Base-by-base conservation (phyloP, 2,888 invertebrate genomes). In the Bombylius discolor region DNA sequence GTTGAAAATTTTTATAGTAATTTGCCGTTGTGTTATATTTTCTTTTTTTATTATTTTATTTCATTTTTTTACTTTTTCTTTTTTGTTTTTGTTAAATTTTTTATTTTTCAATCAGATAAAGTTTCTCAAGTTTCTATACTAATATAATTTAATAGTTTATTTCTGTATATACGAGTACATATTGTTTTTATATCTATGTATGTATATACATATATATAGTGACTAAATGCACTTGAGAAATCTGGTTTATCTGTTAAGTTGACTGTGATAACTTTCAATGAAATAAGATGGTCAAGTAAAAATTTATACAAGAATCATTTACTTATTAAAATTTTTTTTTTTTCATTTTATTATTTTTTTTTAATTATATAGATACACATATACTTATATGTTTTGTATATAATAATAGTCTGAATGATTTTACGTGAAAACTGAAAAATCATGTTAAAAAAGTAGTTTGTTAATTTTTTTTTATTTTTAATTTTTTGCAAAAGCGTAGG, bases 101-200 rank as follows among this genome's bases (percentile, higher is more conserved):
- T 46, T 55, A 55, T 55, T 50, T 55, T 55, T 51, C 50, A 55
- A 55, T 55, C 55, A 55, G 55, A 55, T 55, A 55, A 55, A 46
- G 9, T 46, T 52, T 33, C 46, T 23, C 33, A 32, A 45, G 45
- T 34, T n/a, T 4, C 44, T 51, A 42, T 39, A 44, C 33, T 23
- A 23, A 23, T 23, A 23, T 23, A 23, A 23, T 23, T 23, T 23
- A 23, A 23, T 23, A 23, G 23, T 23, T 23, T 23, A 23, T 23
- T 23, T 3, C 3, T 23, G 23, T 23, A 23, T 23, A 23, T 23
- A 23, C n/a, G n/a, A n/a, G n/a, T n/a, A n/a, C n/a, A n/a, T n/a
- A n/a, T n/a, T 23, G 1, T 23, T 23, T 23, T 23, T 23, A 3
- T 23, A 23, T 3, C 23, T 23, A 23, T n/a, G n/a, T n/a, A n/a